phyloP scores from a whole-genome alignment of 2,888 invertebrate species.

The Zele albiditarsus region DNA sequence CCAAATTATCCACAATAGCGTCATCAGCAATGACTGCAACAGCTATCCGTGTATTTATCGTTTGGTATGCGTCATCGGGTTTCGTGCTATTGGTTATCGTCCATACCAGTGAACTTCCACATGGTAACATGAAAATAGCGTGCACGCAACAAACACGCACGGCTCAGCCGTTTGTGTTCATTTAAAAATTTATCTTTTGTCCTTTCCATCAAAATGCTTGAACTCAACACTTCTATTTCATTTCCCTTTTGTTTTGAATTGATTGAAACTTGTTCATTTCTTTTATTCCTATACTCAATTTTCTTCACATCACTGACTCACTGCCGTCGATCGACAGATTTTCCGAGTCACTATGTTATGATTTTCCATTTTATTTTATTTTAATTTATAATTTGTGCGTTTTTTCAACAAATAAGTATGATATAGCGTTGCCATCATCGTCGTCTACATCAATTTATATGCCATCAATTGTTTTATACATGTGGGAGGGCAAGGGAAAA shows the following conservation, averaged over 20 bases:
- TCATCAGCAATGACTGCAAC: background rate
- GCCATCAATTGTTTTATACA: background rate
- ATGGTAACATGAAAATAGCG: background rate
- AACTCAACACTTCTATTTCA: background rate
- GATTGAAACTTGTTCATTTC: background rate
- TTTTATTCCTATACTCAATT: background rate
- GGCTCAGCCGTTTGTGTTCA: background rate
- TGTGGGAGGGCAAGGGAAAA: background rate
- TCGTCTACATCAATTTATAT: background rate
- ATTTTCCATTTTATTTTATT: background rate
- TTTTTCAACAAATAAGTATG: too few species aligned
- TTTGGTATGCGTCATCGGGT: background rate
- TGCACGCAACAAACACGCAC: background rate
- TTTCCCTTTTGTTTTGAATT: background rate
- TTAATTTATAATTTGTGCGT: too few species aligned
- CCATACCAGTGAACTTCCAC: background rate
- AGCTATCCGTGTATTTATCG: slow-evolving; percentile 2
- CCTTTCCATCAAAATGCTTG: background rate
- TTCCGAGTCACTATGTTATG: background rate
- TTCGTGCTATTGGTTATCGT: background rate
- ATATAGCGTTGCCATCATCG: background rate
- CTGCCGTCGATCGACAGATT: slow-evolving; percentile 28
- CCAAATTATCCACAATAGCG: slow-evolving; percentile 56
- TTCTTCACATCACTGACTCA: background rate
- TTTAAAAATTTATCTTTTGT: background rate